A percentile compares a stretch with the other conserved stretches of the same genome.
These are phyloP conservation scores for Augochlorella aurata DNA, from an alignment of 2,888 invertebrate genomes.

Conservation along the genomic window DNA sequence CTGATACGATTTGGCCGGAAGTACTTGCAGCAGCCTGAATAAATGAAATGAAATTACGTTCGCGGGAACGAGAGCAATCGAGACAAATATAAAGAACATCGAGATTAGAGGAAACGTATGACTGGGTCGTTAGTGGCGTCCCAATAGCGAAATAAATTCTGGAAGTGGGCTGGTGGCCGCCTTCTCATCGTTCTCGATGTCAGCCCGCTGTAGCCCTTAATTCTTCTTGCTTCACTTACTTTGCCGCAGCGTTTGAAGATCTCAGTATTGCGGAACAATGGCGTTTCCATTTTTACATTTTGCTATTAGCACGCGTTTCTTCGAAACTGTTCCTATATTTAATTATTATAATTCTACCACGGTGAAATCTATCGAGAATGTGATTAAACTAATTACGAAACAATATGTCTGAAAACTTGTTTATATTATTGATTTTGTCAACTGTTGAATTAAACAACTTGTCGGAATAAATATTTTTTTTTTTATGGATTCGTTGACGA, in stretches of 20 bases:
- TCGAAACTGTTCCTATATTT: too few species aligned
- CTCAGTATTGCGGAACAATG: constrained; percentile 1
- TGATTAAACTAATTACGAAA: too few species aligned
- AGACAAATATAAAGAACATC: constrained; percentile 53
- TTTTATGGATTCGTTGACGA: too few species aligned
- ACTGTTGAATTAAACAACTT: too few species aligned
- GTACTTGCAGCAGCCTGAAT: constrained; percentile 7
- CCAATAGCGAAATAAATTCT: constrained; percentile 47
- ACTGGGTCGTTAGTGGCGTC: constrained; percentile 12
- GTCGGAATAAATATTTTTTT: too few species aligned
- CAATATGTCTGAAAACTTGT: too few species aligned
- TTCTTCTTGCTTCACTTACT: not conserved
- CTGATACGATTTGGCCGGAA: not conserved
- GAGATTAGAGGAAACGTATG: constrained; percentile 48
- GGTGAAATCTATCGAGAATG: too few species aligned
- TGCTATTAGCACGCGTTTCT: not conserved
- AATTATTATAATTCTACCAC: too few species aligned
- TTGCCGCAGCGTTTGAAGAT: not conserved
- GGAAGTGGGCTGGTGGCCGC: constrained; percentile 15
- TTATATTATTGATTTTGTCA: too few species aligned
- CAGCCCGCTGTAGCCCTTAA: not conserved
- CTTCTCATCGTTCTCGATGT: constrained; percentile 19
- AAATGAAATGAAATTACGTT: constrained; percentile 50
- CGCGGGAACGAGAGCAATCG: constrained; percentile 27
- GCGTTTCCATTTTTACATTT: not conserved